Evolutionary conservation across 1,140 invertebrate genomes (phyloP), one percentile per base, ranked within the genome.

Genomic region (Philaenus spumarius): DNA sequence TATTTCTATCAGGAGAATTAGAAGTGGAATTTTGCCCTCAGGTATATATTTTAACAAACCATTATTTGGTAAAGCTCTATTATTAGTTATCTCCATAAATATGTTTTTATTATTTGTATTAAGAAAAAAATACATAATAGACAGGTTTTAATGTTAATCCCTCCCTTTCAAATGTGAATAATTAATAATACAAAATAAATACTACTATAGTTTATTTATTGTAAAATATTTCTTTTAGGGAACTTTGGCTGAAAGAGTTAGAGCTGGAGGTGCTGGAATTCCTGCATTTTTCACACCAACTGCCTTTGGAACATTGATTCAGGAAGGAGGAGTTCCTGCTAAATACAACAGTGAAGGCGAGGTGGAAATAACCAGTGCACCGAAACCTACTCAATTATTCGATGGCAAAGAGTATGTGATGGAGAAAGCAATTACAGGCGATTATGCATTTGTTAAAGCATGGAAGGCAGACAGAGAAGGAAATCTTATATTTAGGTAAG

Each of bases 251-350:
- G 95, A 98, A 76, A 79, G 91, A 61, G 85, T 98, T 45, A 76
- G 95, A 63, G 93, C 94, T 34, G 95, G 95, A 52, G 96, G 96
- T 40, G 95, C 96, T 40, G 97, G 96, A 20, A 95, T 99, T 62
- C 96, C 97, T 22, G 97, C 95, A 1, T 99, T 99, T 75, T 99
- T 85, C 64, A 99, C 97, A 15, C 90, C 95, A 1, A 99, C 97
- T 26, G 96, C 87, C 1, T 96, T 81, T 72, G 95, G 94, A 11
- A 99, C 97, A 1, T 76, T 98, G 20, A 83, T 98, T 35, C 93
- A 99, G 69, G 84, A 95, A 74, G 97, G 90, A 26, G 95, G 94
- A 23, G 82, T 91, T 2, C 92, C 96, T 4, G 87, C 99, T 42
- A 97, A 97, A 72, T 98, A 98, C 70, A 76, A 81, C 52, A 50